Evolutionary conservation across 2,797 vertebrate species (phyloP).

Genomic region (Peromyscus attwateri): DNA sequence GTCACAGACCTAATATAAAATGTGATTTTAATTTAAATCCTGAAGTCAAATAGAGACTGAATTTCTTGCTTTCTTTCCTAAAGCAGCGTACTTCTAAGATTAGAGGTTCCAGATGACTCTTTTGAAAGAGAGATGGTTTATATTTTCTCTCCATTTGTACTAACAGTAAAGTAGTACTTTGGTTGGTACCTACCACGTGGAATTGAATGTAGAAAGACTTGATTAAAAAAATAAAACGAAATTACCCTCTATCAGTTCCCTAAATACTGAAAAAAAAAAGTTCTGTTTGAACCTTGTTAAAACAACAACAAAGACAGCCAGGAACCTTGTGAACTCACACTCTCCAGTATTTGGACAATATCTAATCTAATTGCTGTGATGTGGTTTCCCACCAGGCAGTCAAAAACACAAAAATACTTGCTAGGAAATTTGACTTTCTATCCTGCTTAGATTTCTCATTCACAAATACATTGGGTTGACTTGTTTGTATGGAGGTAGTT

Average conservation of each 20-base stretch:
- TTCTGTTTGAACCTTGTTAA: not conserved
- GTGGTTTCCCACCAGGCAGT: not conserved
- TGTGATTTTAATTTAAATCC: constrained; percentile 57
- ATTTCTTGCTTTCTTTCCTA: constrained; percentile 35
- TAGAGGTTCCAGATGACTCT: constrained; percentile 23
- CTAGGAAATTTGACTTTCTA: not conserved
- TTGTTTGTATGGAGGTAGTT: not conserved
- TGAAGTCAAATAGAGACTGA: constrained; percentile 34
- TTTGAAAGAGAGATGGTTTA: constrained; percentile 17
- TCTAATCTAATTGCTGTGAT: not conserved
- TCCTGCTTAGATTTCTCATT: constrained; percentile 42
- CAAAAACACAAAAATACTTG: not conserved
- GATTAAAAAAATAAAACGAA: constrained; percentile 42
- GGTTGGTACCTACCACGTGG: not conserved
- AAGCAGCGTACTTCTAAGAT: constrained; percentile 21
- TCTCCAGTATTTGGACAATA: not conserved
- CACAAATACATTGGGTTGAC: not conserved
- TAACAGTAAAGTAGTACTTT: constrained; percentile 29
- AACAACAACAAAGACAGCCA: not conserved
- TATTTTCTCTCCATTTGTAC: constrained; percentile 54
- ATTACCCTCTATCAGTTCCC: not conserved
- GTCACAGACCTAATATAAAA: constrained; percentile 43
- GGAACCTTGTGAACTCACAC: not conserved
- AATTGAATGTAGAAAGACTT: constrained; percentile 50
- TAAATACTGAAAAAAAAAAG: constrained; percentile 14